A percentile compares a stretch with the other conserved stretches of the same genome.
phyloP scores from a whole-genome alignment of 2,113 vertebrate species.

The Argyrosomus japonicus region DNA sequence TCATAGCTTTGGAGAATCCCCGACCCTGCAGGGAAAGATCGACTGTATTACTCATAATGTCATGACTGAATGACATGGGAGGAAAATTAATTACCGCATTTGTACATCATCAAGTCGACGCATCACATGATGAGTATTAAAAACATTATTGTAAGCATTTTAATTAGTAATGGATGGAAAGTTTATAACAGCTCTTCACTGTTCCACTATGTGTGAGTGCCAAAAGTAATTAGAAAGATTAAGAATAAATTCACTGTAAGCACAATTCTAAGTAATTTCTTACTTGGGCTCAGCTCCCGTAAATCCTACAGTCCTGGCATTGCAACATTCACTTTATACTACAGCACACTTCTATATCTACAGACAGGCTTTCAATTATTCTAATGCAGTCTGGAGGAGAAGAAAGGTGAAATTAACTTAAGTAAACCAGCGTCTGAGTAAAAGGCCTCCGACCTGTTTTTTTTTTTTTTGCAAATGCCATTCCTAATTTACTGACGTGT shows the following conservation, averaged over 20 bases:
- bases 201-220: slow-evolving; percentile 20
- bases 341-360: slow-evolving; percentile 32
- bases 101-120: slow-evolving; percentile 19
- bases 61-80: not conserved
- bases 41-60: slow-evolving; percentile 24
- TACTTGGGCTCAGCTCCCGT: slow-evolving; percentile 48
- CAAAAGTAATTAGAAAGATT: slow-evolving; percentile 65
- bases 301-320: slow-evolving; percentile 26
- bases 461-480: slow-evolving; percentile 8
- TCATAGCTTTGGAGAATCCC: slow-evolving; percentile 95
- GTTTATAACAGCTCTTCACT: slow-evolving; percentile 39
- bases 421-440: slow-evolving; percentile 27
- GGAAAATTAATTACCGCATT: slow-evolving; percentile 25
- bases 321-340: slow-evolving; percentile 33
- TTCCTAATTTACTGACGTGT: slow-evolving; percentile 34
- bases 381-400: slow-evolving; percentile 33
- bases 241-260: slow-evolving; percentile 46
- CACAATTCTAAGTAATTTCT: slow-evolving; percentile 35
- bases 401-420: slow-evolving; percentile 41
- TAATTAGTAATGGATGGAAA: slow-evolving; percentile 46
- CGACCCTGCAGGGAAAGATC: slow-evolving; percentile 84
- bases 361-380: slow-evolving; percentile 57
- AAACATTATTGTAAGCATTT: slow-evolving; percentile 35
- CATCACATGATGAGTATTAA: slow-evolving; percentile 22
- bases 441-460: slow-evolving; percentile 12